phyloP scores from a whole-genome alignment of 2,113 vertebrate species.

The Notothenia coriiceps region DNA sequence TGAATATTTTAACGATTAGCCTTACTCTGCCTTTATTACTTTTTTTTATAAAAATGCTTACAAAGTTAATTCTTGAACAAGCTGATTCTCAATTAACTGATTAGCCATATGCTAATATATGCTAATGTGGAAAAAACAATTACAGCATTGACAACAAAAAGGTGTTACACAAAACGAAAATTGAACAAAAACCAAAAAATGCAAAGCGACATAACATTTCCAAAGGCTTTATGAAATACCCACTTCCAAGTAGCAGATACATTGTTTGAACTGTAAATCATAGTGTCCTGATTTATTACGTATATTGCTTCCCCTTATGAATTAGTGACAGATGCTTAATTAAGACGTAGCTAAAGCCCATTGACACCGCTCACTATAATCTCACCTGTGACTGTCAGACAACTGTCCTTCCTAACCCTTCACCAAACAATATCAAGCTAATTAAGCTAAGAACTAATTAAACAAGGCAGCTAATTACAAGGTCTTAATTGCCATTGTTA shows the following conservation, averaged over 20 bases:
- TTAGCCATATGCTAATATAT: neutral
- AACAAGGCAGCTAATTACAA: constrained; percentile 69
- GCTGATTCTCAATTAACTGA: neutral
- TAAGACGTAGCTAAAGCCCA: constrained; percentile 17
- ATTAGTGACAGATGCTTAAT: constrained; percentile 6
- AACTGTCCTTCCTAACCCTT: neutral
- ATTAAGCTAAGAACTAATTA: constrained; percentile 62
- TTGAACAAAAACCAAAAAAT: neutral
- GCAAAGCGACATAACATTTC: neutral
- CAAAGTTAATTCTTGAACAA: neutral
- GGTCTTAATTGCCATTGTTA: constrained; percentile 53
- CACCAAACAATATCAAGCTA: neutral
- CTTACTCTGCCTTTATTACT: neutral
- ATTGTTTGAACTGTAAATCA: neutral
- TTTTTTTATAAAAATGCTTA: neutral
- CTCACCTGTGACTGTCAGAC: constrained; percentile 29
- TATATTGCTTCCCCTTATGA: neutral
- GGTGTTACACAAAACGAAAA: no score
- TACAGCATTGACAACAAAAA: neutral
- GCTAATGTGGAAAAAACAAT: neutral
- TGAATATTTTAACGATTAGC: neutral
- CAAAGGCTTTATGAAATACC: neutral
- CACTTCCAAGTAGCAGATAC: neutral
- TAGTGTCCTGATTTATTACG: neutral
- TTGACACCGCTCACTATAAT: constrained; percentile 8